Percentiles rank a stretch among this genome's conserved stretches.
Evolutionary conservation across 2,113 vertebrate genomes (phyloP).

Genomic region (Conger conger): DNA sequence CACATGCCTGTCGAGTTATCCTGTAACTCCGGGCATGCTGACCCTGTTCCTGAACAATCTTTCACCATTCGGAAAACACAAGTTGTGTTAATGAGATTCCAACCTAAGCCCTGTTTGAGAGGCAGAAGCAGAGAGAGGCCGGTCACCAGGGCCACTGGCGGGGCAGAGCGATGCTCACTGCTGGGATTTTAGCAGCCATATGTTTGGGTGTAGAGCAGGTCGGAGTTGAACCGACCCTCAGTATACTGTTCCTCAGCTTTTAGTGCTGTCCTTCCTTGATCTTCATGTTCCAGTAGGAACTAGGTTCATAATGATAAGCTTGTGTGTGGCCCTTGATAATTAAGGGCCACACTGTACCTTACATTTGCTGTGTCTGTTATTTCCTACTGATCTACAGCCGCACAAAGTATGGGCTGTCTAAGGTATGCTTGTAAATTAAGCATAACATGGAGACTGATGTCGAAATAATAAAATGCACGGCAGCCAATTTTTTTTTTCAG

Average conservation of each 20-base stretch:
- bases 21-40: background rate
- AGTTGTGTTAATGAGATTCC: constrained; percentile 32
- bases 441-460: background rate
- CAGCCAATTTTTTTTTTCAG: background rate
- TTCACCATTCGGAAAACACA: constrained; percentile 24
- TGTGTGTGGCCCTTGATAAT: background rate
- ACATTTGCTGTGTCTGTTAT: background rate
- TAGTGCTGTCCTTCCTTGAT: background rate
- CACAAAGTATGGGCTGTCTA: background rate
- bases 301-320: background rate
- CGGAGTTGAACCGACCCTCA: background rate
- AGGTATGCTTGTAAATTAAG: background rate
- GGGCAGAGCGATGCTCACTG: background rate
- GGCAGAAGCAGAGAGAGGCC: constrained; percentile 4
- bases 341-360: background rate
- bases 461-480: background rate
- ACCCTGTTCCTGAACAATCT: background rate
- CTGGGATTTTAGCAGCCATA: background rate
- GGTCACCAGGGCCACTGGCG: background rate
- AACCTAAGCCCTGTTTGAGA: constrained; percentile 9
- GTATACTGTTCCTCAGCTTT: background rate
- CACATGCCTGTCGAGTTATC: background rate
- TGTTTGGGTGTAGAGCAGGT: background rate
- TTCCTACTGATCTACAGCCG: background rate
- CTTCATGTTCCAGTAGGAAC: background rate